Evolutionary conservation across 2,888 invertebrate species (phyloP).

Genomic region (Junonia oenone): DNA sequence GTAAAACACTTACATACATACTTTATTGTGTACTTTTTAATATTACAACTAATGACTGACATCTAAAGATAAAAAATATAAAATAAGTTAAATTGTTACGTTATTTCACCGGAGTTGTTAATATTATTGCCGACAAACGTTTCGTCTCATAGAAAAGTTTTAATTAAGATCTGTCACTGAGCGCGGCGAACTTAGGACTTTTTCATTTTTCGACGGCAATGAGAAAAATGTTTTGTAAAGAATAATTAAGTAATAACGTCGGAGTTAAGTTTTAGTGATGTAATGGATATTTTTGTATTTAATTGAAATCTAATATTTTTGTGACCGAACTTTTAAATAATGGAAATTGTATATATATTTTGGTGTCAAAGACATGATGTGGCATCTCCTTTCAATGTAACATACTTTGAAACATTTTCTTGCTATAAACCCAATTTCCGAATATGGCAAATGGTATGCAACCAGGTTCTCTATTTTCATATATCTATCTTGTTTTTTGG

Average conservation of each 20-base stretch:
- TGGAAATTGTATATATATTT: too few species aligned
- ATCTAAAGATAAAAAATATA: not conserved
- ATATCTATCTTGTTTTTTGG: too few species aligned
- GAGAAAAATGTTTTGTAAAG: not conserved
- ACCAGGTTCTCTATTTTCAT: too few species aligned
- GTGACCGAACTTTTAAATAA: too few species aligned
- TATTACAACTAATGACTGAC: not conserved
- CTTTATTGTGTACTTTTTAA: too few species aligned
- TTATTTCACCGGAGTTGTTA: not conserved
- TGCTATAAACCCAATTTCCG: too few species aligned
- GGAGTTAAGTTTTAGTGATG: not conserved
- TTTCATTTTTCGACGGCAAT: conserved; percentile 10
- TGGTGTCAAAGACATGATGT: too few species aligned
- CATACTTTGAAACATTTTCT: too few species aligned
- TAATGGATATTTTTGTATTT: not conserved
- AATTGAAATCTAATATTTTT: not conserved
- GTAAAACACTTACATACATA: too few species aligned
- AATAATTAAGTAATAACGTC: not conserved
- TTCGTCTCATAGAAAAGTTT: conserved; percentile 10
- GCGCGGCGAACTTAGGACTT: conserved; percentile 7
- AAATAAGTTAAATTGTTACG: not conserved
- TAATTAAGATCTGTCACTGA: conserved; percentile 22
- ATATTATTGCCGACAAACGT: conserved; percentile 1
- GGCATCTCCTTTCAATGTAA: too few species aligned
- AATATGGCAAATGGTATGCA: too few species aligned